Evolutionary conservation across 2,113 vertebrate genomes (phyloP).

Genomic region (Ceyx melanurus): DNA sequence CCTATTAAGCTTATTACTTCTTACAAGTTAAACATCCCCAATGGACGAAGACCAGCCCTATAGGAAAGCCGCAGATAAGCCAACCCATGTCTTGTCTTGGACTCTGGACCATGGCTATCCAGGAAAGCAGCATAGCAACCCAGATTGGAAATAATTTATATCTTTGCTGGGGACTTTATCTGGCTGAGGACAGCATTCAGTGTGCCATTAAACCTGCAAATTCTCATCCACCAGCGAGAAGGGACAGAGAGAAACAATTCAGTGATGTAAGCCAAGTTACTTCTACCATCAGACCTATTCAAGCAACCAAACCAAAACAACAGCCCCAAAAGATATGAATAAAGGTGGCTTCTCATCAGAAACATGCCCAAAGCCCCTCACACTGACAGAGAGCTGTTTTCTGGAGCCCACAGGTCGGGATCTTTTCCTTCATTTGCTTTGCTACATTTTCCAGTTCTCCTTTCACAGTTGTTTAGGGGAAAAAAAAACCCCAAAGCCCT

Average conservation of each 20-base stretch:
- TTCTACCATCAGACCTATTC: neutral
- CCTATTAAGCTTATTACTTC: slow-evolving; percentile 81
- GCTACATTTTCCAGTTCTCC: neutral
- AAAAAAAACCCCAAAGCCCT: neutral
- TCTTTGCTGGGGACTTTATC: neutral
- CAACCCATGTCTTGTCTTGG: neutral
- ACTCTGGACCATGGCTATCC: neutral
- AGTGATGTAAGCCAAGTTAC: neutral
- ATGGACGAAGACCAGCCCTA: neutral
- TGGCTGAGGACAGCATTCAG: neutral
- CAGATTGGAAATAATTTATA: neutral
- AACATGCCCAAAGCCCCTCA: fast-evolving
- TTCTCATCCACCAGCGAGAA: neutral
- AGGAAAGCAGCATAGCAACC: fast-evolving
- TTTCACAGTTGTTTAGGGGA: neutral
- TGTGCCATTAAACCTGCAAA: neutral
- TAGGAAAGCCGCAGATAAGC: neutral
- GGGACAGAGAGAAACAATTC: neutral
- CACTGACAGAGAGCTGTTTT: neutral
- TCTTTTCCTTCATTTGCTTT: neutral
- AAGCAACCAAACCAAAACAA: neutral
- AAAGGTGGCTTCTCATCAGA: neutral
- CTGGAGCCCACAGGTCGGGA: neutral
- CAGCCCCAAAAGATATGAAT: neutral
- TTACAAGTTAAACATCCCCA: slow-evolving; percentile 9